Evolutionary conservation across 2,113 vertebrate genomes (phyloP).

Genomic region (Brachyistius frenatus): DNA sequence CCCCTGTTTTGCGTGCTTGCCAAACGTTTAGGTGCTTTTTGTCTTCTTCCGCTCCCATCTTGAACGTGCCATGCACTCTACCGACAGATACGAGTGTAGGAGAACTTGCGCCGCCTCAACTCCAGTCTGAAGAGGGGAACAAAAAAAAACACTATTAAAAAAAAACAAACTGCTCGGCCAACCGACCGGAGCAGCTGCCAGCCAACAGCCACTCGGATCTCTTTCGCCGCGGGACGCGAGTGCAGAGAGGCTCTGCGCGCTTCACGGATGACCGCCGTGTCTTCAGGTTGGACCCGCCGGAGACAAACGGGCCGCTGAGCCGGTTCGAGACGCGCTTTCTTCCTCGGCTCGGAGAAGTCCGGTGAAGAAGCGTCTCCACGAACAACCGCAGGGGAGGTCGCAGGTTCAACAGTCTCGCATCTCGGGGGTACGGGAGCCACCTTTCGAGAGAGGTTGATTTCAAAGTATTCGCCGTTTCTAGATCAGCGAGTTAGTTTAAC

Average conservation of each 20-base stretch:
- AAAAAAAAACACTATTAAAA: neutral
- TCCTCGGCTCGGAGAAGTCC: too few relatives aligned
- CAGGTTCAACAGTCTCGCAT: too few relatives aligned
- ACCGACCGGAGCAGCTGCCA: slow-evolving; percentile 11
- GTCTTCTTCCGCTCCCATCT: neutral
- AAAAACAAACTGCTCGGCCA: neutral
- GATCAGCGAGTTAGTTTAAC: neutral
- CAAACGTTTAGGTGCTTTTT: neutral
- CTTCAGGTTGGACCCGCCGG: slow-evolving; percentile 1
- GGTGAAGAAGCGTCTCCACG: too few relatives aligned
- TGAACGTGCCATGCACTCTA: slow-evolving; percentile 14
- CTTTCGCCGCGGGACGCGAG: slow-evolving; percentile 15
- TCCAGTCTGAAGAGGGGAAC: neutral
- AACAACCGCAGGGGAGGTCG: too few relatives aligned
- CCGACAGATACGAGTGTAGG: rapidly evolving
- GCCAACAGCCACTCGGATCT: slow-evolving; percentile 9
- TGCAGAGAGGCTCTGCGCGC: neutral
- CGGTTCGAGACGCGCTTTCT: too few relatives aligned
- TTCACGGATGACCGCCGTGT: neutral
- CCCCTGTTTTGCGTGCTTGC: slow-evolving; percentile 29
- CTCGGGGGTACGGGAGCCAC: too few relatives aligned
- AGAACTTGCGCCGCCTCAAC: neutral
- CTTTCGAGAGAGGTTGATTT: too few relatives aligned
- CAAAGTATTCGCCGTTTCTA: too few relatives aligned
- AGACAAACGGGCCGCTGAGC: neutral